Conservation (phyloP, 2,113 vertebrate genomes). For the Meles meles region DNA sequence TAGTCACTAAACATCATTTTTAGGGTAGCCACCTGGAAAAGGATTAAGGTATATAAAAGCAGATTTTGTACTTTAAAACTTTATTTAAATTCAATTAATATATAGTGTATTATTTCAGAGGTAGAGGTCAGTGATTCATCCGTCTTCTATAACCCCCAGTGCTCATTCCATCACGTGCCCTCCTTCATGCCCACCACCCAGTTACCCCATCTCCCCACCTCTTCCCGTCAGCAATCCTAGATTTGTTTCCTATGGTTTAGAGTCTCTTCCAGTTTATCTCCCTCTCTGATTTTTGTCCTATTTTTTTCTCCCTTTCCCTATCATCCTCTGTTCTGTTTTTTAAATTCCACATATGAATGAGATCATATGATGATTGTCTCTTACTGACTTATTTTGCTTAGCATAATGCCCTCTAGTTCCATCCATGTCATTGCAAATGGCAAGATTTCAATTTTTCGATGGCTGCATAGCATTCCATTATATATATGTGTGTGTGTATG, state of each 20-base stretch:
- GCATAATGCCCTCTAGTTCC: neutral
- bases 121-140: neutral
- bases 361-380: neutral
- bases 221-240: neutral
- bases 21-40: neutral
- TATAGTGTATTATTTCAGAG: neutral
- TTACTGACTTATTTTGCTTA: neutral
- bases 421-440: neutral
- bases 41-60: neutral
- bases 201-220: neutral
- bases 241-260: neutral
- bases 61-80: neutral
- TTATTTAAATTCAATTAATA: neutral
- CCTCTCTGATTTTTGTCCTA: neutral
- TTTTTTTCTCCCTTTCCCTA: neutral
- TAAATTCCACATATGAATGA: neutral
- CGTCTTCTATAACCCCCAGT: neutral
- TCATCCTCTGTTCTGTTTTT: neutral
- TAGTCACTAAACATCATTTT: neutral
- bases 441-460: neutral
- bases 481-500: neutral
- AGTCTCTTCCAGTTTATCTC: neutral
- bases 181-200: neutral
- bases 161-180: neutral
- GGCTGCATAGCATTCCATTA: neutral